These are phyloP conservation scores for Sceloporus undulatus DNA, from an alignment of 2,113 vertebrate species.

Conservation along the genomic window DNA sequence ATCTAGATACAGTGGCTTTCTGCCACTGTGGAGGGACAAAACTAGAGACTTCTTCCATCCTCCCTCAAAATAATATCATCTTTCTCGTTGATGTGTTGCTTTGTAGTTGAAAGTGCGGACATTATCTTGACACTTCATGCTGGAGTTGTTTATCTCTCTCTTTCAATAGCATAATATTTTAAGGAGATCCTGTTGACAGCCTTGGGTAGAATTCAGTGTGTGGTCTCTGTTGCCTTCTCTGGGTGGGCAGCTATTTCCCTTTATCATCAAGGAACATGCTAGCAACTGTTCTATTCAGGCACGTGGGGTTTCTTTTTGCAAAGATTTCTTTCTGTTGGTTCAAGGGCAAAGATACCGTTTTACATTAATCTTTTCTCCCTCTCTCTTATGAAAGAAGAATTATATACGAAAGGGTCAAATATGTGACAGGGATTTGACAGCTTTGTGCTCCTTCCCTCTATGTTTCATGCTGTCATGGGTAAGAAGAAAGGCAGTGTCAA, in stretches of 20 bases:
- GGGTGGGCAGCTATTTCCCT: constrained; percentile 2
- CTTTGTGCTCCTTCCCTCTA: constrained; percentile 25
- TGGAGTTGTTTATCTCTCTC: not conserved
- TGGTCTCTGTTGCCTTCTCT: not conserved
- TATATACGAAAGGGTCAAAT: constrained; percentile 42
- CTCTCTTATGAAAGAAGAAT: constrained; percentile 21
- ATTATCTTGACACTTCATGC: not conserved
- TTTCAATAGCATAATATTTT: not conserved
- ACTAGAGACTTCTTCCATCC: not conserved
- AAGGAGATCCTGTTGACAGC: not conserved
- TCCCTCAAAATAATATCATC: not conserved
- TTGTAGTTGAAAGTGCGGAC: constrained; percentile 1
- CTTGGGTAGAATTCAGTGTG: not conserved
- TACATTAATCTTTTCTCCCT: not conserved
- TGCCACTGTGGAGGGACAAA: not conserved
- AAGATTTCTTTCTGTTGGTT: not conserved
- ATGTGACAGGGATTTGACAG: constrained; percentile 34
- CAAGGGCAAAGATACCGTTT: not conserved
- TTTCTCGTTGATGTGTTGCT: not conserved
- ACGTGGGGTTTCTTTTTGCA: not conserved
- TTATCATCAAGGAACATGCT: not conserved
- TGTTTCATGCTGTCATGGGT: constrained; percentile 29
- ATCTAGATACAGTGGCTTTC: not conserved
- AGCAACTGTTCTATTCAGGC: constrained; percentile 2
- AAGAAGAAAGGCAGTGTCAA: constrained; percentile 49